phyloP scores from a whole-genome alignment of 1,140 invertebrate genomes.

The Drosophila obscura region DNA sequence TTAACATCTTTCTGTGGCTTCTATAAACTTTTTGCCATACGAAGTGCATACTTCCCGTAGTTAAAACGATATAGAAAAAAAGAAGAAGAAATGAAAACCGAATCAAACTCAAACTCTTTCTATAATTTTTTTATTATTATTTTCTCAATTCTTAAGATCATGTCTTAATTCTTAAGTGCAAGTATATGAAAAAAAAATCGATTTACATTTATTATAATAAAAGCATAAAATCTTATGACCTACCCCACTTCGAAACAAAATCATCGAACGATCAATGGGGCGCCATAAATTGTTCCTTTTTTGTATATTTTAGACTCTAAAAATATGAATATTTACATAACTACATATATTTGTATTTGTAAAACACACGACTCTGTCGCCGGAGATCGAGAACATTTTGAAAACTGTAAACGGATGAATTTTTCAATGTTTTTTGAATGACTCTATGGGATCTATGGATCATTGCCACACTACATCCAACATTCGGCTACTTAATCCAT shows the following conservation, averaged over 20 bases:
- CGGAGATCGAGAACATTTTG: slow-evolving; percentile 31
- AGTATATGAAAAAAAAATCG: slow-evolving; percentile 72
- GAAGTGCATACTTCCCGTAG: slow-evolving; percentile 70
- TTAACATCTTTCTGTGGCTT: slow-evolving; percentile 30
- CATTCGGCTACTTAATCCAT: slow-evolving; percentile 41
- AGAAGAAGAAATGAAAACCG: slow-evolving; percentile 19
- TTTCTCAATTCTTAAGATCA: slow-evolving; percentile 53
- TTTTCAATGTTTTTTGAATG: not conserved
- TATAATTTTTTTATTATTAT: slow-evolving; percentile 26
- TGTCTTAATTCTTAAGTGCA: slow-evolving; percentile 74
- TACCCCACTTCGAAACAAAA: slow-evolving; percentile 28
- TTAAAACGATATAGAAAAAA: slow-evolving; percentile 11
- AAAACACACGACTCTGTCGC: slow-evolving; percentile 35
- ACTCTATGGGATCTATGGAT: slow-evolving; percentile 19
- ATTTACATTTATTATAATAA: slow-evolving; percentile 81
- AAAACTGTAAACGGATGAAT: slow-evolving; percentile 46
- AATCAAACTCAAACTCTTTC: slow-evolving; percentile 46
- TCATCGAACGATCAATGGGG: slow-evolving; percentile 44
- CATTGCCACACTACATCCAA: slow-evolving; percentile 48
- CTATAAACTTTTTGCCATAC: slow-evolving; percentile 49
- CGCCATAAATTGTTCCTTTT: slow-evolving; percentile 79
- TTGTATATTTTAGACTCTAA: slow-evolving; percentile 78
- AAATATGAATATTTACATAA: slow-evolving; percentile 66
- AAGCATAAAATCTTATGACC: slow-evolving; percentile 58
- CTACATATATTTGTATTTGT: slow-evolving; percentile 50